These are phyloP conservation scores for Andrena dorsata DNA, from an alignment of 2,888 invertebrate genomes.

Conservation along the genomic window DNA sequence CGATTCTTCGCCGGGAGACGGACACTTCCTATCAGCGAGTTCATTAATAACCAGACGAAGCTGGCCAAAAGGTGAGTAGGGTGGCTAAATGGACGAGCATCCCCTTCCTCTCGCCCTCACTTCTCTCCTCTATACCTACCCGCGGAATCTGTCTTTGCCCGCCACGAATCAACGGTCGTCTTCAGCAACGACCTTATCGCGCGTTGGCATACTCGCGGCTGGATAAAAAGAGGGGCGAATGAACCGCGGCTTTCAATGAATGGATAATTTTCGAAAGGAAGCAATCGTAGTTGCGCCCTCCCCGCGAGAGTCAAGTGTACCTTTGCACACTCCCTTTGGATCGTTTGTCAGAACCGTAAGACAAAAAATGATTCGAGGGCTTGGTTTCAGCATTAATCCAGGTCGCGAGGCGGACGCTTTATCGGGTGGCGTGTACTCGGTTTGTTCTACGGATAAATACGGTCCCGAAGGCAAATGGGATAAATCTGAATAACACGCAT, in stretches of 20 bases:
- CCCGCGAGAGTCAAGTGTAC: neutral
- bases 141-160: slow-evolving; percentile 26
- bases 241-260: slow-evolving; percentile 53
- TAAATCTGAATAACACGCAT: slow-evolving; percentile 84
- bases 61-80: slow-evolving; percentile 73
- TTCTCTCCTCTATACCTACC: slow-evolving; percentile 26
- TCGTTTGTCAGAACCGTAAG: slow-evolving; percentile 3
- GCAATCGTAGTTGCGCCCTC: neutral
- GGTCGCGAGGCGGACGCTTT: slow-evolving; percentile 75
- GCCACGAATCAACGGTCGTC: slow-evolving; percentile 61
- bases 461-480: slow-evolving; percentile 79
- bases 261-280: neutral
- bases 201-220: slow-evolving; percentile 43
- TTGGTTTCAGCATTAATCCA: slow-evolving; percentile 75
- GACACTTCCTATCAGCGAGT: slow-evolving; percentile 83
- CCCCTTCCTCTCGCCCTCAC: slow-evolving; percentile 54
- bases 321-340: too few species aligned
- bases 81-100: slow-evolving; percentile 77
- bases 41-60: slow-evolving; percentile 82
- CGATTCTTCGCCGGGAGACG: slow-evolving; percentile 81
- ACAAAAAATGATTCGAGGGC: slow-evolving; percentile 60
- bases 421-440: slow-evolving; percentile 76
- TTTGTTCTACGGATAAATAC: slow-evolving; percentile 80
- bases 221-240: slow-evolving; percentile 73
- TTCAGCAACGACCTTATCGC: slow-evolving; percentile 70